These are phyloP conservation scores for Reticulitermes lucifugus DNA, from an alignment of 2,888 invertebrate species.

Conservation along the genomic window DNA sequence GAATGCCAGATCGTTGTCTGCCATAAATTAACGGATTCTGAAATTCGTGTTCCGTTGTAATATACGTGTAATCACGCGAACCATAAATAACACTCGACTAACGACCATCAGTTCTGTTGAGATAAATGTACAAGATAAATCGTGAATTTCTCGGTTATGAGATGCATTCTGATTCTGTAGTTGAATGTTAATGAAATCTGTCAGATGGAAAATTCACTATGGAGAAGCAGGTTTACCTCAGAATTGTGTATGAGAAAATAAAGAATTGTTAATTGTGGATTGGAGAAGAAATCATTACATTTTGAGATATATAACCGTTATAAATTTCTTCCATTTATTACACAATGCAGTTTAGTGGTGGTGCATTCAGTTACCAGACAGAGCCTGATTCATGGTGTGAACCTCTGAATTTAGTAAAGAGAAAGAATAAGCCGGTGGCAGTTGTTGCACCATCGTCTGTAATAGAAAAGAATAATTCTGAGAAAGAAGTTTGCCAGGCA, in stretches of 20 bases:
- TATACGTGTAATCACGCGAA: conserved; percentile 16
- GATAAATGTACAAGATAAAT: conserved; percentile 18
- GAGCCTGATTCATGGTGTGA: conserved; percentile 51
- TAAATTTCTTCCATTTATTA: background rate
- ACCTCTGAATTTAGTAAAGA: conserved; percentile 69
- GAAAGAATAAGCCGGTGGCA: conserved; percentile 67
- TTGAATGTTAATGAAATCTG: background rate
- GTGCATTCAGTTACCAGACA: conserved; percentile 29
- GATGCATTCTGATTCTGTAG: background rate
- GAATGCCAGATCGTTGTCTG: conserved; percentile 32
- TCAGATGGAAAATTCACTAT: background rate
- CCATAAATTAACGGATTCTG: conserved; percentile 22
- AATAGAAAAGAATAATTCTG: conserved; percentile 45
- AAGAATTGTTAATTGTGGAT: background rate
- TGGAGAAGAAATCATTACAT: background rate
- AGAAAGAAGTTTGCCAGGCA: conserved; percentile 7
- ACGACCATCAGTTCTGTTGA: background rate
- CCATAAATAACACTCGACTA: conserved; percentile 1
- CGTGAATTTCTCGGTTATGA: background rate
- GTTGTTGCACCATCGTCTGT: conserved; percentile 67
- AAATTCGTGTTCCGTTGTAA: conserved; percentile 17
- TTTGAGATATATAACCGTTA: background rate
- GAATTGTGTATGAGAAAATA: background rate
- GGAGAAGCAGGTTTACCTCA: background rate
- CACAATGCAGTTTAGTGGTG: conserved; percentile 26